Conservation (phyloP, 2,113 vertebrate genomes). For the Apteryx owenii region DNA sequence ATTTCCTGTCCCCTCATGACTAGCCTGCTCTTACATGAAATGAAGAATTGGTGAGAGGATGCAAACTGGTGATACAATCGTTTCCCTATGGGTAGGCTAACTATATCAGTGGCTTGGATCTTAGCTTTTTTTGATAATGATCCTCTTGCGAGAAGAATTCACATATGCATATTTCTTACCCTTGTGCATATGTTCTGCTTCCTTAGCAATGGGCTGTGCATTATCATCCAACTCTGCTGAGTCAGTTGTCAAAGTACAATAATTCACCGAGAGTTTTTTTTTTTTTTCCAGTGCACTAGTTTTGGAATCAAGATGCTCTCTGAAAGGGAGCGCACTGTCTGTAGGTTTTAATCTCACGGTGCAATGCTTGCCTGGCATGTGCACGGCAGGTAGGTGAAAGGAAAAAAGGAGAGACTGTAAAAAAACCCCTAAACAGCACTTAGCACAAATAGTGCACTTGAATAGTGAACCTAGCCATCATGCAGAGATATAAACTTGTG, state of each 20-base stretch:
- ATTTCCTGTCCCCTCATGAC: constrained; percentile 14
- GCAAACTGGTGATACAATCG: not conserved
- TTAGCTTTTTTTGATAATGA: not conserved
- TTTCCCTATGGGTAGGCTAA: not conserved
- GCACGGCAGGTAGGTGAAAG: accelerated
- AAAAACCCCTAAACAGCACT: not conserved
- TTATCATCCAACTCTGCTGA: not conserved
- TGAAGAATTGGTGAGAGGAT: not conserved
- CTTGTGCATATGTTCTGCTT: not conserved
- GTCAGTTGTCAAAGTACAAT: not conserved
- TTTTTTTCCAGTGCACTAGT: no score
- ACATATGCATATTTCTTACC: not conserved
- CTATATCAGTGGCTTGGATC: not conserved
- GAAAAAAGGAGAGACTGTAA: not conserved
- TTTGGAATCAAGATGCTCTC: not conserved
- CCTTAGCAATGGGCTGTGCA: not conserved
- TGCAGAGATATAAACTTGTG: not conserved
- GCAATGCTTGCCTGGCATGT: not conserved
- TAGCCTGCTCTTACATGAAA: not conserved
- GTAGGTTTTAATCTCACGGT: not conserved
- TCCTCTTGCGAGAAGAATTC: not conserved
- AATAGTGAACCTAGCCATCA: not conserved
- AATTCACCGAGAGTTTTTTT: not conserved
- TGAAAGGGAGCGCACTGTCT: accelerated
- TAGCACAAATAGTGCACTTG: not conserved